Conservation (phyloP, 2,113 vertebrate genomes). For the Felis chaus region DNA sequence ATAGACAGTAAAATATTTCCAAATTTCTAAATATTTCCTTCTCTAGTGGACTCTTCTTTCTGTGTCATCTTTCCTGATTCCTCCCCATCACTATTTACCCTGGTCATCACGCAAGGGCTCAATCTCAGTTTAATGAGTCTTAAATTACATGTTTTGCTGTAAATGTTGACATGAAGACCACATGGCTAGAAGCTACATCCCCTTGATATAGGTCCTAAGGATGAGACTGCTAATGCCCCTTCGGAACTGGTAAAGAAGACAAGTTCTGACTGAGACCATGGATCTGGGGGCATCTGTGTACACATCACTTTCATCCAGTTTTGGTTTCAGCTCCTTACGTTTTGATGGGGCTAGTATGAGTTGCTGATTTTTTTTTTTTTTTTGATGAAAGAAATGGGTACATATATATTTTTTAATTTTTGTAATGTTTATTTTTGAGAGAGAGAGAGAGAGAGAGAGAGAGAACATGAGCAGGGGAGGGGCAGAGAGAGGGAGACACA, state of each 20-base stretch:
- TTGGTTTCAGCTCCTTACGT: background rate
- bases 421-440: too few species aligned
- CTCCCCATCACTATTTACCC: background rate
- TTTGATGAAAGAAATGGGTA: background rate
- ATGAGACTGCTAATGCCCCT: background rate
- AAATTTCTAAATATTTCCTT: background rate
- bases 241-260: background rate
- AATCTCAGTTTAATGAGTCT: background rate
- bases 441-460: too few species aligned
- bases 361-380: background rate
- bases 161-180: background rate
- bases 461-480: too few species aligned
- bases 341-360: background rate
- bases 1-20: background rate
- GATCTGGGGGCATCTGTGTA: background rate
- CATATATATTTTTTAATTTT: too few species aligned
- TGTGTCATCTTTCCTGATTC: background rate
- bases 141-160: background rate
- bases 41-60: background rate
- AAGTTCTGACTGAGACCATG: background rate
- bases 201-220: background rate
- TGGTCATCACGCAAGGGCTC: background rate
- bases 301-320: background rate
- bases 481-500: too few species aligned
- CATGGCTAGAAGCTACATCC: background rate